A percentile compares a stretch with the other conserved stretches of the same genome.
phyloP scores from a whole-genome alignment of 2,113 vertebrate genomes.

The Amblyornis subalaris region DNA sequence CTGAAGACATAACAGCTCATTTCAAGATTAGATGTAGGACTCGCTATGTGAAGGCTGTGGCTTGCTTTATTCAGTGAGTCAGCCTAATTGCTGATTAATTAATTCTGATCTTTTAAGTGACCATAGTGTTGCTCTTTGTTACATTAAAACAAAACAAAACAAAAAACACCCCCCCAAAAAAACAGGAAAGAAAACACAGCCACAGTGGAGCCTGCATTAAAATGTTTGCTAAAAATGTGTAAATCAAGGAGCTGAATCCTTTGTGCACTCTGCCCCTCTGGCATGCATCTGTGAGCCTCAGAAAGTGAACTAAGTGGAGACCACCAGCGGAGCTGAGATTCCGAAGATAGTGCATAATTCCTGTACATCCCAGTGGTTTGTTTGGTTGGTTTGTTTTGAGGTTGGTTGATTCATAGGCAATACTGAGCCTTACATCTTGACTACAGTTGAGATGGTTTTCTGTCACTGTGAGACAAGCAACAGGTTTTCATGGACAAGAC shows the following conservation, averaged over 20 bases:
- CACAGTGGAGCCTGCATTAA: neutral
- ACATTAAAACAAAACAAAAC: neutral
- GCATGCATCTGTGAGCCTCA: neutral
- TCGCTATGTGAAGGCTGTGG: neutral
- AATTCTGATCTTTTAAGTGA: neutral
- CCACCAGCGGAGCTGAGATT: neutral
- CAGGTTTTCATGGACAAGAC: neutral
- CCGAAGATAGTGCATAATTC: neutral
- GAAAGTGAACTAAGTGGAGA: neutral
- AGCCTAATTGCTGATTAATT: neutral
- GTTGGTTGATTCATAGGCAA: neutral
- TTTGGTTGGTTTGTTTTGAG: neutral
- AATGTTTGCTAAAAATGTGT: neutral
- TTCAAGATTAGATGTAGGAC: neutral
- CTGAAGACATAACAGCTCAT: neutral
- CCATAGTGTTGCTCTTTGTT: neutral
- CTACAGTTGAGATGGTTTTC: neutral
- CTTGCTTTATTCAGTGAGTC: neutral
- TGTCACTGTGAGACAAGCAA: neutral
- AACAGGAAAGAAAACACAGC: neutral
- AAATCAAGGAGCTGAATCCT: neutral
- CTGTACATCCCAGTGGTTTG: accelerated
- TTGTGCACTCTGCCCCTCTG: neutral
- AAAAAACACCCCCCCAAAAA: neutral
- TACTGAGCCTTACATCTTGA: neutral